Evolutionary conservation across 2,113 vertebrate genomes (phyloP).

Genomic region (Bucco capensis): DNA sequence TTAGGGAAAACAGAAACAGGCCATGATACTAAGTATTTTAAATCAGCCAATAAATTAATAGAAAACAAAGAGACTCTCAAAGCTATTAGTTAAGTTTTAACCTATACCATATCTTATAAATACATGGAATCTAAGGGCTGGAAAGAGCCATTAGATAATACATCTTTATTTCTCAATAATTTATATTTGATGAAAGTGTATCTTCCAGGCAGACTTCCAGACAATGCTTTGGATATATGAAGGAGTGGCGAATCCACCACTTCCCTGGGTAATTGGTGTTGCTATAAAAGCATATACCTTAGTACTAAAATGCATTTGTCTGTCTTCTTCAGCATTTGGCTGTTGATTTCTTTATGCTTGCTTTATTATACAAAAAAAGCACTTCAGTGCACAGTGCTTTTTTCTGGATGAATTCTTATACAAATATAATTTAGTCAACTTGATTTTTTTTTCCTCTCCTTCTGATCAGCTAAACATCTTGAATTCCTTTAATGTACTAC

Average conservation of each 20-base stretch:
- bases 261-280: background rate
- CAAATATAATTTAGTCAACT: background rate
- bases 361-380: background rate
- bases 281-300: background rate
- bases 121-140: background rate
- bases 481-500: background rate
- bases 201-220: conserved; percentile 15
- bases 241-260: background rate
- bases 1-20: background rate
- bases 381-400: background rate
- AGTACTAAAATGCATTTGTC: background rate
- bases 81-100: conserved; percentile 34
- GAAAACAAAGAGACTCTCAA: conserved; percentile 38
- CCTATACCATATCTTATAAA: conserved; percentile 25
- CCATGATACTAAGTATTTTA: background rate
- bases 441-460: background rate
- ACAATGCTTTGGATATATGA: background rate
- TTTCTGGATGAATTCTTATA: background rate
- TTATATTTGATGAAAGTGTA: background rate
- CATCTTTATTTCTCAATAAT: conserved; percentile 21
- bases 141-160: background rate
- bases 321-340: background rate
- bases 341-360: background rate
- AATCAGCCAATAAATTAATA: conserved; percentile 29
- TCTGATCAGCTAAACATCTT: background rate